A percentile compares a stretch with the other conserved stretches of the same genome.
phyloP scores from a whole-genome alignment of 2,888 invertebrate species.

The Archaeoteleia sp. region DNA sequence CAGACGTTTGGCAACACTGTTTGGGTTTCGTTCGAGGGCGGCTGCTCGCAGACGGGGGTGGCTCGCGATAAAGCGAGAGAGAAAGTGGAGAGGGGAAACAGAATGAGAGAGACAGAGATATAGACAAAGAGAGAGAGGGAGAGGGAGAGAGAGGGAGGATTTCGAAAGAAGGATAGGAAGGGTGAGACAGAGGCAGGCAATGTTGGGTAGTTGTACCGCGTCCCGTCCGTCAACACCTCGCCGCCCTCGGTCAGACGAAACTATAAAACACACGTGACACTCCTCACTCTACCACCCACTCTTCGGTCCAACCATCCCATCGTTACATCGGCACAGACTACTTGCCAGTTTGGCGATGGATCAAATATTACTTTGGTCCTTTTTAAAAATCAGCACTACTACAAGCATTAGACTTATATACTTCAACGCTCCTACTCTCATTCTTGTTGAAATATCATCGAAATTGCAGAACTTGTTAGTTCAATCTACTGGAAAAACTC shows the following conservation, averaged over 20 bases:
- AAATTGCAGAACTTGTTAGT: too few species aligned
- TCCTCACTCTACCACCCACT: conserved; percentile 57
- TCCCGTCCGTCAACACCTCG: conserved; percentile 73
- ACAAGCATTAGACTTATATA: not conserved
- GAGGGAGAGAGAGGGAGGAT: conserved; percentile 53
- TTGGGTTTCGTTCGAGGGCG: conserved; percentile 66
- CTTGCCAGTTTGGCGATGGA: conserved; percentile 46
- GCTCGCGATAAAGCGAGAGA: conserved; percentile 61
- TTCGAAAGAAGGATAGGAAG: conserved; percentile 43
- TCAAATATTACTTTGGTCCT: conserved; percentile 24
- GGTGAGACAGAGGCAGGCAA: conserved; percentile 56
- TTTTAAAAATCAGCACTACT: not conserved
- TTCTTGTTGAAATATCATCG: too few species aligned
- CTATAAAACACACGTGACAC: conserved; percentile 73
- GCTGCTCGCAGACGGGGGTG: conserved; percentile 65
- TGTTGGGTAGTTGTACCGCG: conserved; percentile 69
- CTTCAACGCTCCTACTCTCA: too few species aligned
- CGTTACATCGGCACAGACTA: conserved; percentile 57
- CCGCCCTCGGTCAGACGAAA: conserved; percentile 66
- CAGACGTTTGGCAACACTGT: conserved; percentile 73
- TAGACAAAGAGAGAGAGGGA: conserved; percentile 50
- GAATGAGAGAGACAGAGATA: conserved; percentile 18
- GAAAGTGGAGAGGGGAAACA: conserved; percentile 38
- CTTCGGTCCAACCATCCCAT: conserved; percentile 56
- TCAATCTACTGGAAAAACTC: too few species aligned